phyloP scores from a whole-genome alignment of 1,140 invertebrate genomes.

The Heliconius congener region DNA sequence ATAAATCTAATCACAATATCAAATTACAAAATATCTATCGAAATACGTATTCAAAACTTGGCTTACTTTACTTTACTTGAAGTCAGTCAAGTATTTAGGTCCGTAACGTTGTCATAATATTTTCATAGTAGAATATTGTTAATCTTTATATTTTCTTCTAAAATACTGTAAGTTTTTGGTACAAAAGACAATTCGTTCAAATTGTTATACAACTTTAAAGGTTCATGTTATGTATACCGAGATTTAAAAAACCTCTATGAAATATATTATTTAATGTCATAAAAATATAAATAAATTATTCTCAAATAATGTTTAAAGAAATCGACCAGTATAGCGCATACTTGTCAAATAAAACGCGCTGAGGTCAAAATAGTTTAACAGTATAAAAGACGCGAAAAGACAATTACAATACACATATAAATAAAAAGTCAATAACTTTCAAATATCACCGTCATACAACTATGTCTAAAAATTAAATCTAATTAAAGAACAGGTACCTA shows the following conservation, averaged over 20 bases:
- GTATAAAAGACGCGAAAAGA: background rate
- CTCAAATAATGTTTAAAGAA: conserved; percentile 20
- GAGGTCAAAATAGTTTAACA: conserved; percentile 3
- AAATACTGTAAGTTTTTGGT: conserved; percentile 12
- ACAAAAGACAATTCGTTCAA: conserved; percentile 6
- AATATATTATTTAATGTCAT: conserved; percentile 12
- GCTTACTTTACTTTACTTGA: conserved; percentile 26
- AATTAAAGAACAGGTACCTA: conserved; percentile 59
- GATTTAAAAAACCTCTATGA: conserved; percentile 27
- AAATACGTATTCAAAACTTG: conserved; percentile 36
- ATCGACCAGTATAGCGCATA: background rate
- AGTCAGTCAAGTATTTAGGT: conserved; percentile 35
- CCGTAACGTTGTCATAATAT: conserved; percentile 26
- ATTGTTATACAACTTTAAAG: conserved; percentile 15
- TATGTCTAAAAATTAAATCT: conserved; percentile 39
- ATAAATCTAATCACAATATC: conserved; percentile 63
- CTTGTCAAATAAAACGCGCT: background rate
- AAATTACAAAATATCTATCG: conserved; percentile 54
- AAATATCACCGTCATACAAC: conserved; percentile 35
- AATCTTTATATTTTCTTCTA: background rate
- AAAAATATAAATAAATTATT: conserved; percentile 27
- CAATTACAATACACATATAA: conserved; percentile 8
- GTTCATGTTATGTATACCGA: conserved; percentile 16
- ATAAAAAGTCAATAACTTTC: conserved; percentile 12
- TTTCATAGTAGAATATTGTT: conserved; percentile 12